Evolutionary conservation across 2,888 invertebrate genomes (phyloP), one percentile per base, ranked within the genome.

Genomic region (Campoplex capitator): DNA sequence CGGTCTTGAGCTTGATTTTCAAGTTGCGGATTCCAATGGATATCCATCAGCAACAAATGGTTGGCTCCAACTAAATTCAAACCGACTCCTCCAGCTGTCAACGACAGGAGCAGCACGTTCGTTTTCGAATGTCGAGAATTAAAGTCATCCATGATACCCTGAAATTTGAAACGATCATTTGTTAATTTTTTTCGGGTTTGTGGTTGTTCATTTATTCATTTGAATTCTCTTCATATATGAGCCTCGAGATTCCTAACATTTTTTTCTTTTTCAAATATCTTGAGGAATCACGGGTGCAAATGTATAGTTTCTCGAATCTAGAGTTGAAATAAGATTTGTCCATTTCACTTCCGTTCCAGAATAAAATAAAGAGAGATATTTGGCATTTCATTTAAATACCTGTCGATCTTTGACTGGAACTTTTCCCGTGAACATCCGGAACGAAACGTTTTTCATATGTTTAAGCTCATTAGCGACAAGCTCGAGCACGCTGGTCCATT

Each of bases 21-120:
- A 70, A 99, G 95, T 92, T 99, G 99, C 0, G 99, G 99, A 96
- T 99, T 99, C 98, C 99, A 99, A 94, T 99, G 99, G 78, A 98
- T 96, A 95, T 99, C 99, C 35, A 98, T 94, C 51, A 99, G 95
- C 48, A 99, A 96, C 71, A 99, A 95, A 94, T 99, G 98, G 95
- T 98, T 99, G 0, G 97, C 99, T 2, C 99, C 99, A 83, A 97
- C 96, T 79, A 99, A 95, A 95, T 99, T 99, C 18, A 99, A 95
- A 35, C 99, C 99, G 23, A 99, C 98, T 42, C 99, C 99, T 71
- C 99, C 99, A 65, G 99, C 99, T 85, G 97, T 97, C 45, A 99
- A 95, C 0, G 99, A 99, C 0, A 99, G 95, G 65, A 99, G 95
- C 94, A 99, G 95, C 85, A 97, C 95, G 95, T 96, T 92, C 3